Base-by-base conservation (phyloP, 1,140 invertebrate genomes). In the Meloidogyne exigua region DNA sequence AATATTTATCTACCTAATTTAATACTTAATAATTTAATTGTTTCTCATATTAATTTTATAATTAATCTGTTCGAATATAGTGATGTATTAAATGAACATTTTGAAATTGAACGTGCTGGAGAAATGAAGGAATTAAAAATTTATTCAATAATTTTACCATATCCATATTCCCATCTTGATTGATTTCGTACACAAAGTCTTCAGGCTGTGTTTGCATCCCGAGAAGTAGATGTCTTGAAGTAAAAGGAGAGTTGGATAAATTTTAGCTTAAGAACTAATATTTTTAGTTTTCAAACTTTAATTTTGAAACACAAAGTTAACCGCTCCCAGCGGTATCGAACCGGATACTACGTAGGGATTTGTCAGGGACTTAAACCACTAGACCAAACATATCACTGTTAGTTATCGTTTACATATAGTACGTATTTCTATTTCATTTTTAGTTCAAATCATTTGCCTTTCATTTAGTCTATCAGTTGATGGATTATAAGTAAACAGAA, bases 401-500 rank as follows among this genome's bases (percentile, higher is more conserved):
- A n/a, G n/a, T n/a, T n/a, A n/a, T n/a, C n/a, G n/a, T n/a, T n/a
- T n/a, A n/a, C n/a, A n/a, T n/a, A n/a, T n/a, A n/a, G n/a, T n/a
- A n/a, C 28, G 7, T 32, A 3, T 32, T 32, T 32, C 7, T 7
- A 32, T 3, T 32, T 32, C 28, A 32, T 32, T 32, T 32, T 32
- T 7, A 32, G 28, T 32, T 32, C 2, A 32, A 32, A 9, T n/a
- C 13, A 3, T 44, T 63, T 80, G 75, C 36, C 66, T 80, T 62
- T 80, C 79, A 28, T 36, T 72, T 28, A 80, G 32, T 23, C 23
- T 68, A 10, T 71, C 73, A 15, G 26, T 63, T 21, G 23, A n/a
- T 13, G 73, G 49, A 64, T 80, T 62, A 49, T 80, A 82, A 13
- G 73, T 68, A 79, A 86, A 86, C 9, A 82, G 84, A 57, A 85